A percentile compares a stretch with the other conserved stretches of the same genome.
These are phyloP conservation scores for Amaurobius ferox DNA, from an alignment of 2,888 invertebrate genomes.

Conservation along the genomic window DNA sequence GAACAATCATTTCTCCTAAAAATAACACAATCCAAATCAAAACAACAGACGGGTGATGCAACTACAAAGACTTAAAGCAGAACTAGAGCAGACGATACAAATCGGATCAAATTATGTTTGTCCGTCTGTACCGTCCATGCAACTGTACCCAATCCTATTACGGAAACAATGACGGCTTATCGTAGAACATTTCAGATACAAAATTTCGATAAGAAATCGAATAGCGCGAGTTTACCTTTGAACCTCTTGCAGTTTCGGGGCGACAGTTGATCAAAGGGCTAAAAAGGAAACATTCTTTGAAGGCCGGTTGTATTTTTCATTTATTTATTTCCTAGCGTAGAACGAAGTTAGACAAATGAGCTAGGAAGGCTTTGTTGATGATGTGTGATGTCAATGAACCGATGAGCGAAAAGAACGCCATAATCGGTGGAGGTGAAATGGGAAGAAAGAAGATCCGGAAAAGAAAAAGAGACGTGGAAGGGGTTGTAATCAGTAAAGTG, in stretches of 20 bases:
- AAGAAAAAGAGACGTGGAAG: not conserved
- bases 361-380: not conserved
- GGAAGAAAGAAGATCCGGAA: conserved; percentile 9
- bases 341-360: not conserved
- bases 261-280: not conserved
- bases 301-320: not conserved
- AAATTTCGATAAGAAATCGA: not conserved
- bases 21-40: too few relatives aligned
- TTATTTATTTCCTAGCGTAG: not conserved
- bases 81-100: not conserved
- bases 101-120: not conserved
- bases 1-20: too few relatives aligned
- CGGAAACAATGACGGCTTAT: not conserved
- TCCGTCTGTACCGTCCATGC: not conserved
- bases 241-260: not conserved
- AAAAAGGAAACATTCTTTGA: not conserved
- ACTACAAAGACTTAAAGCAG: not conserved
- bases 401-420: not conserved
- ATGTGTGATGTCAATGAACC: not conserved
- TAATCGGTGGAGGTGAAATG: not conserved
- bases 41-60: too few relatives aligned
- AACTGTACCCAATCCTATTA: not conserved
- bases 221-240: not conserved
- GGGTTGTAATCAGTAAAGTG: too few relatives aligned
- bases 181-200: not conserved